Conservation (phyloP, 2,888 invertebrate genomes). For the Drepana falcataria region DNA sequence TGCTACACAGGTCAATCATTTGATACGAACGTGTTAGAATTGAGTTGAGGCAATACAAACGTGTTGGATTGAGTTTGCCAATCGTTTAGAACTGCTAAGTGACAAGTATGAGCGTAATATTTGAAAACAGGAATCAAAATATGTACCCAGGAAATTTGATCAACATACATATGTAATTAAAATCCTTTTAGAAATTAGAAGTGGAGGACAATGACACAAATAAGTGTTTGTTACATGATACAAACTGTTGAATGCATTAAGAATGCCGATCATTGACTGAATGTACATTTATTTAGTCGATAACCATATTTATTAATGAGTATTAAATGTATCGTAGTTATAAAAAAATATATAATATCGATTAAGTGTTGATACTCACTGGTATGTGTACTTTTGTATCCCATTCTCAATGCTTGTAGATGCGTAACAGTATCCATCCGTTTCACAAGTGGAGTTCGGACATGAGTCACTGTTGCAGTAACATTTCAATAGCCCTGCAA, state of each 20-base stretch:
- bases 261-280: background rate
- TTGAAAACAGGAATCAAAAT: slow-evolving; percentile 19
- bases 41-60: slow-evolving; percentile 24
- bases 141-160: slow-evolving; percentile 27
- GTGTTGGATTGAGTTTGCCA: slow-evolving; percentile 65
- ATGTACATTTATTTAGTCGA: background rate
- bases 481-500: slow-evolving; percentile 84
- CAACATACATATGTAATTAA: background rate
- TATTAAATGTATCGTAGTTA: too few relatives aligned
- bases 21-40: slow-evolving; percentile 54
- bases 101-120: slow-evolving; percentile 1
- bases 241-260: too few relatives aligned
- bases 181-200: too few relatives aligned
- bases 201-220: too few relatives aligned
- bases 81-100: slow-evolving; percentile 20
- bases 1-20: slow-evolving; percentile 62
- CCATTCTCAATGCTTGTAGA: slow-evolving; percentile 84
- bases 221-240: too few relatives aligned
- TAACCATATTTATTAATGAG: background rate
- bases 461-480: slow-evolving; percentile 91
- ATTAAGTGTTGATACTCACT: slow-evolving; percentile 78
- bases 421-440: slow-evolving; percentile 93
- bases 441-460: slow-evolving; percentile 89
- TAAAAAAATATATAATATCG: background rate
- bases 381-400: slow-evolving; percentile 82